Evolutionary conservation across 2,113 vertebrate genomes (phyloP).

Genomic region (Marmota flaviventris): DNA sequence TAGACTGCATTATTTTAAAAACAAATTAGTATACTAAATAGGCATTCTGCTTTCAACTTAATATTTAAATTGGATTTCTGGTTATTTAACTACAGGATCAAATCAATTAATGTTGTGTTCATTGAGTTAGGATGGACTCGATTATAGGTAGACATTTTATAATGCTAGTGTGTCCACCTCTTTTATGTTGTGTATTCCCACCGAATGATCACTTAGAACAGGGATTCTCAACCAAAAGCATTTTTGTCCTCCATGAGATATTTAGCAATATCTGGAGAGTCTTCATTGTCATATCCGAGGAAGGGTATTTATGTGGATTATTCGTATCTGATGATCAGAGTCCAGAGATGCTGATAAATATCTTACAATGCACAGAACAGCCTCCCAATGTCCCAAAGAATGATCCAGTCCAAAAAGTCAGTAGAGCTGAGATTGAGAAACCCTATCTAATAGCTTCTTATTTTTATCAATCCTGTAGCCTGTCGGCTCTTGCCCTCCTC

Average conservation of each 20-base stretch:
- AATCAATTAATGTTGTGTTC: constrained; percentile 40
- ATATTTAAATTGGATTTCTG: constrained; percentile 65
- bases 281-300: not conserved
- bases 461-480: not conserved
- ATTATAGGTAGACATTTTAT: not conserved
- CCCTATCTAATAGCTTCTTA: rapidly evolving
- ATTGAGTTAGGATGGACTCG: not conserved
- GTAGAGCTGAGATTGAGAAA: not conserved
- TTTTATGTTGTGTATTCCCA: not conserved
- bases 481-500: not conserved
- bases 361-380: not conserved
- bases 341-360: not conserved
- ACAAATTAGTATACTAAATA: constrained; percentile 62
- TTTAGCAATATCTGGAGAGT: not conserved
- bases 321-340: not conserved
- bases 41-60: constrained; percentile 46
- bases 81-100: constrained; percentile 25
- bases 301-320: not conserved
- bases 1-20: constrained; percentile 61
- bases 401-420: not conserved
- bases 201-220: not conserved
- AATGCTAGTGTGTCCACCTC: not conserved
- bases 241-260: not conserved
- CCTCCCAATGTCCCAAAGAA: not conserved
- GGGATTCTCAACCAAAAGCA: not conserved